Evolutionary conservation across 2,113 vertebrate species (phyloP).

Genomic region (Leiothrix lutea): DNA sequence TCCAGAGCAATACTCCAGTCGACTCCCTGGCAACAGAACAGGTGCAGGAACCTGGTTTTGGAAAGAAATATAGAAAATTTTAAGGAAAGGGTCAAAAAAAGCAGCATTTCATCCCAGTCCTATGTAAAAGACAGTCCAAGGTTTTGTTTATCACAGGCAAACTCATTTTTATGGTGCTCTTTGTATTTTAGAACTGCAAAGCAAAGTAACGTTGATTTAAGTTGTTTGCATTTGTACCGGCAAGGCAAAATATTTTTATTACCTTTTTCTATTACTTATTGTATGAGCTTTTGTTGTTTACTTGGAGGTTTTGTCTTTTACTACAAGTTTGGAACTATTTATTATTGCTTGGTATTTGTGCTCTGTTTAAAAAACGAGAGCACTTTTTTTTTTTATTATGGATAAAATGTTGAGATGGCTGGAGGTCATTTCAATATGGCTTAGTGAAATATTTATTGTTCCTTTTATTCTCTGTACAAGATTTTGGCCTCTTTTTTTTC

Average conservation of each 20-base stretch:
- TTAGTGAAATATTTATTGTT: constrained; percentile 89
- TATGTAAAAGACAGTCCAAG: constrained; percentile 65
- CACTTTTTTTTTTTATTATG: constrained; percentile 82
- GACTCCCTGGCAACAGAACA: neutral
- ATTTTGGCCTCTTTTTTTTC: constrained; percentile 78
- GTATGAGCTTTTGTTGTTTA: constrained; percentile 87
- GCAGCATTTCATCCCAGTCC: constrained; percentile 73
- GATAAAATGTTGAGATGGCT: constrained; percentile 85
- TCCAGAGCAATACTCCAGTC: neutral
- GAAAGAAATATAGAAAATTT: constrained; percentile 4
- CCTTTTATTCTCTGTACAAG: constrained; percentile 85
- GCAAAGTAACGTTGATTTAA: constrained; percentile 77
- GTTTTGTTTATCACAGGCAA: constrained; percentile 72
- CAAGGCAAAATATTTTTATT: constrained; percentile 87
- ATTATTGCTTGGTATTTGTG: constrained; percentile 88
- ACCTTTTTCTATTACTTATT: constrained; percentile 87
- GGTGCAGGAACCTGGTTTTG: neutral
- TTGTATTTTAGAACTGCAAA: constrained; percentile 79
- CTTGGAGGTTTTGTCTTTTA: constrained; percentile 86
- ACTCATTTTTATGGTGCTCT: constrained; percentile 82
- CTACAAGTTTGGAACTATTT: constrained; percentile 89
- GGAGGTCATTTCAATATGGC: constrained; percentile 83
- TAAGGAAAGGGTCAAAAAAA: constrained; percentile 42
- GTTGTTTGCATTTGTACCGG: constrained; percentile 85
- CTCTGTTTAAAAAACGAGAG: constrained; percentile 79